Conservation (phyloP, 2,888 invertebrate species). For the Erannis defoliaria region DNA sequence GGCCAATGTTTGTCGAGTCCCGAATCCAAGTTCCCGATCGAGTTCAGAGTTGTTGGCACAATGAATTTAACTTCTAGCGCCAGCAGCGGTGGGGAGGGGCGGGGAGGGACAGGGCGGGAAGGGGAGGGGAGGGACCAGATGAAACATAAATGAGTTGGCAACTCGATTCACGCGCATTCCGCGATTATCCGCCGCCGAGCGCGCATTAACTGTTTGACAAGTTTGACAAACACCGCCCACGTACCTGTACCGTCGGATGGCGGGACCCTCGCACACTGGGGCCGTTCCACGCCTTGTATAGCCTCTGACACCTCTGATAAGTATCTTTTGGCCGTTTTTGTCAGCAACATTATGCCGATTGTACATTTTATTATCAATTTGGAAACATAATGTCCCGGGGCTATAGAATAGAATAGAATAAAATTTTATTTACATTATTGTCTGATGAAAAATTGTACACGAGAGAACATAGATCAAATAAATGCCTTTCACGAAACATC, state of each 20-base stretch:
- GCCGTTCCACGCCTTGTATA: too few species aligned
- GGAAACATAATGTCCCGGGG: too few species aligned
- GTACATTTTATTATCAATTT: too few species aligned
- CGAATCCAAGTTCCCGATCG: slow-evolving; percentile 23
- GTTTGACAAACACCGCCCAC: slow-evolving; percentile 40
- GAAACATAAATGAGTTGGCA: slow-evolving; percentile 47
- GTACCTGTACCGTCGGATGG: background rate
- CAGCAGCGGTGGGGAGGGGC: slow-evolving; percentile 17
- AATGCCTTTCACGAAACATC: too few species aligned
- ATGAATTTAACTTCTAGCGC: slow-evolving; percentile 41
- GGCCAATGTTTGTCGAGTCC: slow-evolving; percentile 31
- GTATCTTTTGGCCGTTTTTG: too few species aligned
- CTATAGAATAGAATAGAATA: too few species aligned
- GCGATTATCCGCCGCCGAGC: slow-evolving; percentile 44
- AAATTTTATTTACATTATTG: too few species aligned
- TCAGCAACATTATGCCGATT: too few species aligned
- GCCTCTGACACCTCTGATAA: too few species aligned
- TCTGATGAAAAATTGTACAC: too few species aligned
- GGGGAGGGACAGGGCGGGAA: too few species aligned
- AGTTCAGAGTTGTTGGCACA: slow-evolving; percentile 34
- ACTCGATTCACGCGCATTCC: slow-evolving; percentile 48
- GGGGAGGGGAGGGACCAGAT: slow-evolving; percentile 41
- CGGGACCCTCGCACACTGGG: background rate
- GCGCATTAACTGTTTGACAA: slow-evolving; percentile 41
- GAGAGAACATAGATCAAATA: too few species aligned